These are phyloP conservation scores for Pollachius pollachius DNA, from an alignment of 2,113 vertebrate species.

Conservation along the genomic window DNA sequence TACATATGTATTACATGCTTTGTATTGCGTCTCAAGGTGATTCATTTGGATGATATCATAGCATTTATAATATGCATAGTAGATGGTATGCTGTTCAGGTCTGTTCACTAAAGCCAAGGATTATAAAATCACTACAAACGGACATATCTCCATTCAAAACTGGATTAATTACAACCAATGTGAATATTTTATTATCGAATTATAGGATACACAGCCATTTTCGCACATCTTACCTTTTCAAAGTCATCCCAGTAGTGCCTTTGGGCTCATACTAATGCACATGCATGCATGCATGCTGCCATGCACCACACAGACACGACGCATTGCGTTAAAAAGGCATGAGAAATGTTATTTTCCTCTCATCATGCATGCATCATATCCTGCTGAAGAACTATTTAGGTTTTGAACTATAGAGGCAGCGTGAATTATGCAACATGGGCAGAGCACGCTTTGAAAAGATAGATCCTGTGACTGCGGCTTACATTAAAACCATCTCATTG, in stretches of 20 bases:
- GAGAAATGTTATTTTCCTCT: constrained; percentile 29
- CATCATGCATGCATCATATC: constrained; percentile 39
- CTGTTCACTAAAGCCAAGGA: no score
- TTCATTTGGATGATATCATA: no score
- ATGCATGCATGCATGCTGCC: constrained; percentile 4
- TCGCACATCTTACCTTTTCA: no score
- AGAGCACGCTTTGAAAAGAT: constrained; percentile 35
- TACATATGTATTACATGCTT: no score
- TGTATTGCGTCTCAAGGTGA: no score
- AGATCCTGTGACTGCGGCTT: constrained; percentile 3
- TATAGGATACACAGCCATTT: no score
- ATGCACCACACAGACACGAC: neutral
- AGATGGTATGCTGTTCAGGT: no score
- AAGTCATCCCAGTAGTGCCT: neutral
- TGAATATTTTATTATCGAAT: no score
- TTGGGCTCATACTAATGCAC: constrained; percentile 7
- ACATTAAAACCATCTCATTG: constrained; percentile 17
- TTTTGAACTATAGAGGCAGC: constrained; percentile 13
- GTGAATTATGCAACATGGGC: constrained; percentile 47
- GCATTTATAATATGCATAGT: no score
- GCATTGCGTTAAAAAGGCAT: constrained; percentile 43
- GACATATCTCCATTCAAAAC: no score
- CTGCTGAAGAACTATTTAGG: constrained; percentile 38
- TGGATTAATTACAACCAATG: no score
- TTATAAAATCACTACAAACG: no score